These are phyloP conservation scores for Lepus timidus DNA, from an alignment of 2,113 vertebrate genomes.

Conservation along the genomic window DNA sequence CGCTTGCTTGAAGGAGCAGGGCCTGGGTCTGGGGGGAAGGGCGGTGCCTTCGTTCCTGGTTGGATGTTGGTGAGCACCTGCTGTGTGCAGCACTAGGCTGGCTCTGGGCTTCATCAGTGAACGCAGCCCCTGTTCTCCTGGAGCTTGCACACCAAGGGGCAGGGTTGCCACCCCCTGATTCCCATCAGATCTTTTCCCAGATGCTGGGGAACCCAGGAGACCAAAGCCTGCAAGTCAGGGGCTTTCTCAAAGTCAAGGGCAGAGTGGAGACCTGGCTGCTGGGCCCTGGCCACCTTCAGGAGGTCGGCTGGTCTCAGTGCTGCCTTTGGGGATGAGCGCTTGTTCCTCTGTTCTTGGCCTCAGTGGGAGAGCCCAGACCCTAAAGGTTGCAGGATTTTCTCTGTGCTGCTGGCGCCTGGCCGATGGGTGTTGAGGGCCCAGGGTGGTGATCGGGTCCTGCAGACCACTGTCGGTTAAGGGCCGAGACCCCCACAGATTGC, in stretches of 20 bases:
- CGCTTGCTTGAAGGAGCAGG: neutral
- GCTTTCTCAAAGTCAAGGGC: neutral
- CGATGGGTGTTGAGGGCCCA: neutral
- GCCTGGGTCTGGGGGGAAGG: neutral
- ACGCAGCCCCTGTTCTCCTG: neutral
- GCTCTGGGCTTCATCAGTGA: neutral
- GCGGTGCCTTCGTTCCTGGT: accelerated
- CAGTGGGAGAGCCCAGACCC: neutral
- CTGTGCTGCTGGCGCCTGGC: neutral
- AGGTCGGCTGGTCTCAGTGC: neutral
- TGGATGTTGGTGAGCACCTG: neutral
- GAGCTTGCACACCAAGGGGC: neutral
- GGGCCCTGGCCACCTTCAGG: neutral
- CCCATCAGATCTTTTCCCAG: neutral
- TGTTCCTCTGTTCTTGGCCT: neutral
- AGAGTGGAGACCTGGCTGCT: neutral
- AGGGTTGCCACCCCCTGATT: neutral
- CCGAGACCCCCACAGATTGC: neutral
- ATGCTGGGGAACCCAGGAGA: neutral
- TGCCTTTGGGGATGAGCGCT: neutral
- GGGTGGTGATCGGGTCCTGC: neutral
- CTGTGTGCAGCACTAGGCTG: neutral
- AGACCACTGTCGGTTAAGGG: neutral
- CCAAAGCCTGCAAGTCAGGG: neutral
- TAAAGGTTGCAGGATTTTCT: neutral